Base-by-base conservation (phyloP, 1,140 invertebrate genomes). In the Mylabris phalerata region DNA sequence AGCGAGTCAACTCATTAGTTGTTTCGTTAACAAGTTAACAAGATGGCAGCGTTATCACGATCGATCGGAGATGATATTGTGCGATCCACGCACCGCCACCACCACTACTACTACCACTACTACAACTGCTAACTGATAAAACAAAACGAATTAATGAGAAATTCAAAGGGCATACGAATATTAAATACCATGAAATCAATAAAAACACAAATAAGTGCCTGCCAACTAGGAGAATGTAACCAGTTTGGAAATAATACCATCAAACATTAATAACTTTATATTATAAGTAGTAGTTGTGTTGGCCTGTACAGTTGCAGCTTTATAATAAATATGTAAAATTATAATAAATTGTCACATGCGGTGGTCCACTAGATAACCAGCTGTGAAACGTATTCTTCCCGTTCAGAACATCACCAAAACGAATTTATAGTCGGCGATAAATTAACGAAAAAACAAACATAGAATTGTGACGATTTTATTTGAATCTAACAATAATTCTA, bases 21-120 rank as follows among this genome's bases (percentile, higher is more conserved):
- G 67, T 71, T 71, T 70, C 62, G 70, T 70, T 71, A 71, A 71
- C 68, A 71, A 71, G 70, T 71, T 71, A 70, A 71, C 70, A 71
- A 71, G 70, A 71, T 71, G 70, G 70, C 67, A 63, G 65, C 60
- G 66, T 71, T 70, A 71, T 70, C 68, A 60, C 62, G 65, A 63
- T 63, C 64, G 60, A 71, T 70, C 69, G 63, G 47, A 60, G 62
- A 67, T 69, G 63, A 69, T 69, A 65, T 66, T 71, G 65, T 64
- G 67, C 54, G 63, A 68, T 69, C 65, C 66, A 67, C 63, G 66
- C 67, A 68, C 65, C 64, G 61, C 62, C 19, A 19, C 19, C 19
- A 19, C 19, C 19, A 19, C 19, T 19, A 19, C 19, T 19, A 19
- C 19, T 19, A 19, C 19, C 19, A 19, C 19, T 19, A 19, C 19